Evolutionary conservation across 2,113 vertebrate genomes (phyloP).

Genomic region (Erinaceus europaeus): DNA sequence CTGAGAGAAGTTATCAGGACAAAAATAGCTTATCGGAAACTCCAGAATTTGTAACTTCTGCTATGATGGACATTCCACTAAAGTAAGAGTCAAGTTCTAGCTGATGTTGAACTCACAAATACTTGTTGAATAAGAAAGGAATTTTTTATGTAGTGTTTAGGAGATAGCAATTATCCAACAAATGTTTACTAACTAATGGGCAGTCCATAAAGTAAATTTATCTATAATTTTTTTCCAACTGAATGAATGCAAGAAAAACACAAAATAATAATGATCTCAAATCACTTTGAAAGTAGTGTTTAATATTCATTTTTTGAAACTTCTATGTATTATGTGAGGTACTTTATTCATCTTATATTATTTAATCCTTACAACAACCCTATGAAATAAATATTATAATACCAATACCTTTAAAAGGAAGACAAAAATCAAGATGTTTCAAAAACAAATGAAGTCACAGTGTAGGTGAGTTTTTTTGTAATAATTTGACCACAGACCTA

Average conservation of each 20-base stretch:
- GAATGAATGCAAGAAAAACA: not conserved
- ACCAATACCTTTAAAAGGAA: not conserved
- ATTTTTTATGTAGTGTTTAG: not conserved
- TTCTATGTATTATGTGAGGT: not conserved
- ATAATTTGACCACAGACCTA: not conserved
- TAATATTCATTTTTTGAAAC: not conserved
- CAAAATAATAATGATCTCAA: not conserved
- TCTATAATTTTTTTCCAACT: no score
- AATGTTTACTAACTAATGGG: not conserved
- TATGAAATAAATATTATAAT: not conserved
- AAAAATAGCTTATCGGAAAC: constrained; percentile 37
- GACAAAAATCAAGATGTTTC: not conserved
- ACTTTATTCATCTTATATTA: not conserved
- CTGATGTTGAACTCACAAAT: not conserved
- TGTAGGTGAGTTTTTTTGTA: not conserved
- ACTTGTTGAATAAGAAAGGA: not conserved
- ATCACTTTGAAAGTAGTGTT: not conserved
- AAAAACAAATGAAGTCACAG: not conserved
- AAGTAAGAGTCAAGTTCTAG: not conserved
- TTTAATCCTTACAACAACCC: not conserved
- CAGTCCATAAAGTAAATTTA: no score
- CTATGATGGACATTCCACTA: not conserved
- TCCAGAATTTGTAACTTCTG: not conserved
- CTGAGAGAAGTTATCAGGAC: not conserved
- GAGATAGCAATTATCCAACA: not conserved